Evolutionary conservation across 2,888 invertebrate genomes (phyloP), one percentile per base, ranked within the genome.

Genomic region (Encarsia formosa): DNA sequence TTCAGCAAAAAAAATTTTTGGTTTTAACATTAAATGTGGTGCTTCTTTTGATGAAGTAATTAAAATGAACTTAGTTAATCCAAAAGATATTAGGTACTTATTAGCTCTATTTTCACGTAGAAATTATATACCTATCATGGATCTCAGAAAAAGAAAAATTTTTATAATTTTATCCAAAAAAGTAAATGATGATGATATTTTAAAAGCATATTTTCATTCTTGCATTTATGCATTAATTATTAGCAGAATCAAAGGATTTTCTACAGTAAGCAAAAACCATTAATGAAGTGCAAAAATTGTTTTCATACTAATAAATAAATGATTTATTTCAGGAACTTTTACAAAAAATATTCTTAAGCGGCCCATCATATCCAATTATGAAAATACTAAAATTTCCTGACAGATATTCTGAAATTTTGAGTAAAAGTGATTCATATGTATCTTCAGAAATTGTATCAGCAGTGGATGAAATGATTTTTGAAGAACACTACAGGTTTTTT

Each of bases 171-270:
- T 88, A 2, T 77, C 78, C 52, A 76, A 78, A 41, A 70, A 77
- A n/a, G 78, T 79, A 19, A 66, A 64, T 0, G 65, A 78, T 1
- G 70, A 72, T 43, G 82, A 84, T 59, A 75, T 85, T n/a, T 65
- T 89, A 9, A 78, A 81, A 64, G 83, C 83, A 5, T 88, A 86
- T 67, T 85, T 85, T 60, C 83, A 88, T 64, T 85, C 86, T 5
- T 79, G 82, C 22, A 67, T 86, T 47, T 74, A 82, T 18, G 79
- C 77, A 42, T 62, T 77, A 15, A 50, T 54, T 29, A 16, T 42
- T 23, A 49, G 42, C 71, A 69, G 15, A 70, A 74, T 64, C 77
- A 58, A 75, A 76, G 63, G 67, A 68, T 56, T 59, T 61, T 60
- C 19, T 37, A 8, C 56, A 35, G 56, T 56, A 52, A 6, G 49